Percentiles rank a stretch among this genome's conserved stretches.
Evolutionary conservation across 2,888 invertebrate genomes (phyloP).

Genomic region (Minunthozetes semirufus): DNA sequence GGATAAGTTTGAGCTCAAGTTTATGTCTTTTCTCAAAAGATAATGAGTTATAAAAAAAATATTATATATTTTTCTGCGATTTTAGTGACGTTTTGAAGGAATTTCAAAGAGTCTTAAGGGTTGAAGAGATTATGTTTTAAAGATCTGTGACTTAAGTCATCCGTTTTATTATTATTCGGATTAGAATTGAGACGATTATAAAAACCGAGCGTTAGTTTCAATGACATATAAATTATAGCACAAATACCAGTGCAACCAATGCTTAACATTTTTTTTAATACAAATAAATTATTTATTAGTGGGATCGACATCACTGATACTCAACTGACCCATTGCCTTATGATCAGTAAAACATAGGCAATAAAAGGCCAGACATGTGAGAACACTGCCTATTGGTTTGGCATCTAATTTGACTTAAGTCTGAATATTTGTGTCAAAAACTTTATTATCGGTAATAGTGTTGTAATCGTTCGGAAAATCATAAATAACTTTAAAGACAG

Average conservation of each 20-base stretch:
- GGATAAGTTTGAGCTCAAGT: neutral
- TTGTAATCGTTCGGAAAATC: neutral
- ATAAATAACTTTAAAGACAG: neutral
- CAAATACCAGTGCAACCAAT: neutral
- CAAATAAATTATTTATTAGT: neutral
- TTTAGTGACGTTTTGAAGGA: neutral
- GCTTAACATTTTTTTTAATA: neutral
- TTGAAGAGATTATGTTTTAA: neutral
- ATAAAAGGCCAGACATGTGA: neutral
- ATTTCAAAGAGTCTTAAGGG: neutral
- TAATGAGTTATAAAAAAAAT: too few species aligned
- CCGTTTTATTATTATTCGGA: neutral
- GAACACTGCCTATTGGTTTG: neutral
- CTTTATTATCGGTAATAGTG: neutral
- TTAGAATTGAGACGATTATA: neutral
- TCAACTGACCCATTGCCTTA: constrained; percentile 3
- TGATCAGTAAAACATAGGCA: too few species aligned
- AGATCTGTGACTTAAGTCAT: neutral
- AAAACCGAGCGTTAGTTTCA: too few species aligned
- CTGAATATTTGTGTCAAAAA: neutral
- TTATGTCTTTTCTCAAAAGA: neutral
- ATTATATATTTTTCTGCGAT: too few species aligned
- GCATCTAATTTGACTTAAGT: neutral
- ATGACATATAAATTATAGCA: neutral
- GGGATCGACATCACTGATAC: neutral